Base-by-base conservation (phyloP, 2,888 invertebrate species). In the Drosophila testacea region DNA sequence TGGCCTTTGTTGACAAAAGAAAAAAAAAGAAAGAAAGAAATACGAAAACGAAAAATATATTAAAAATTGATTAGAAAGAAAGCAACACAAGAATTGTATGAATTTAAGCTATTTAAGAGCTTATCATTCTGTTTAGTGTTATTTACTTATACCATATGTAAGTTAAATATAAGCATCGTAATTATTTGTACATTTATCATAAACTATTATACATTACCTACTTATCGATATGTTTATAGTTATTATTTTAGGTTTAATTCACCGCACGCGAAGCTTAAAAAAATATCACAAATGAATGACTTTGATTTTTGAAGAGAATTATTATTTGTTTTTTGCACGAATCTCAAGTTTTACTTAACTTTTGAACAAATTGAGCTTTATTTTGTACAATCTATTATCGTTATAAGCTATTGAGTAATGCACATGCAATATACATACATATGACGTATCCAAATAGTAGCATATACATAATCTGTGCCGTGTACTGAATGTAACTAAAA, bases 391-490 rank as follows among this genome's bases (percentile, higher is more conserved):
- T 63, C 66, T 57, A 60, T 69, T 65, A 62, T 65, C 67, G 59
- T 61, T 64, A 28, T 73, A 73, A 57, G 63, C 54, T 54, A 75
- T 44, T 59, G 38, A 80, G 55, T 73, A 68, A 69, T 56, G 68
- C 83, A 68, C 69, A 55, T 64, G 74, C 82, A 78, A 76, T 63
- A 76, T 56, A 56, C 46, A 63, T 46, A 55, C 39, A 63, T 72
- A 82, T 70, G 77, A 83, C 80, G 83, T 85, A 88, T 88, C 82
- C 88, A 88, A 85, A 88, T 77, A 86, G 64, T 85, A 85, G 83
- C 62, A 63, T 78, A 71, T 22, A 22, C 22, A 22, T 67, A 76
- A 69, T 57, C 66, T 56, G 62, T 69, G 67, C 66, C 79, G 75
- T 65, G 74, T 79, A 70, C 69, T 79, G 63, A 71, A 68, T 68